These are phyloP conservation scores for Sebastes vulpes DNA, from an alignment of 2,797 vertebrate genomes.

Conservation along the genomic window DNA sequence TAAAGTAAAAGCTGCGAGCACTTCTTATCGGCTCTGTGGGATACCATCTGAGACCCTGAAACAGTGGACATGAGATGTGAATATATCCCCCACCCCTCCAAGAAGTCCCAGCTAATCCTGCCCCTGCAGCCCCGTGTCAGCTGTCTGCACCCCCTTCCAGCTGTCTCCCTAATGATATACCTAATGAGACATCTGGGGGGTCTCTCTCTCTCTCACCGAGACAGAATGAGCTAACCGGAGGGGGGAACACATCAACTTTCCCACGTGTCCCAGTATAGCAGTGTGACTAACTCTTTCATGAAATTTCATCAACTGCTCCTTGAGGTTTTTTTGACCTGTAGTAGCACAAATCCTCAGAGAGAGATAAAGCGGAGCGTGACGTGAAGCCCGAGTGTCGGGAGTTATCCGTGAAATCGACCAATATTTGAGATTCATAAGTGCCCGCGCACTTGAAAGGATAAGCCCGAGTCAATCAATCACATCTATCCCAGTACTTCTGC, in stretches of 20 bases:
- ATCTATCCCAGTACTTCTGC: constrained; percentile 35
- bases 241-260: constrained; percentile 56
- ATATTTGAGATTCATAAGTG: constrained; percentile 63
- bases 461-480: constrained; percentile 50
- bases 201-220: constrained; percentile 49
- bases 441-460: constrained; percentile 52
- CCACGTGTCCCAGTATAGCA: constrained; percentile 69
- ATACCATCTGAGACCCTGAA: constrained; percentile 31
- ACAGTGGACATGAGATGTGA: constrained; percentile 43
- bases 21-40: neutral
- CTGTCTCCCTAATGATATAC: constrained; percentile 88
- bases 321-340: constrained; percentile 43
- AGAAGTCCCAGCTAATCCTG: constrained; percentile 70
- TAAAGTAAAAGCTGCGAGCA: neutral
- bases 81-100: constrained; percentile 25
- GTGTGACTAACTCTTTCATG: constrained; percentile 60
- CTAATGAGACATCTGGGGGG: constrained; percentile 87
- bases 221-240: constrained; percentile 47
- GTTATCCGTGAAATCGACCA: constrained; percentile 65
- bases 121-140: constrained; percentile 75
- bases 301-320: constrained; percentile 63
- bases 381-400: constrained; percentile 3
- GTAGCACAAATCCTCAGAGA: constrained; percentile 21
- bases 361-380: constrained; percentile 29
- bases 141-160: constrained; percentile 81